Evolutionary conservation across 1,140 invertebrate species (phyloP).

Genomic region (Pteromalus puparum): DNA sequence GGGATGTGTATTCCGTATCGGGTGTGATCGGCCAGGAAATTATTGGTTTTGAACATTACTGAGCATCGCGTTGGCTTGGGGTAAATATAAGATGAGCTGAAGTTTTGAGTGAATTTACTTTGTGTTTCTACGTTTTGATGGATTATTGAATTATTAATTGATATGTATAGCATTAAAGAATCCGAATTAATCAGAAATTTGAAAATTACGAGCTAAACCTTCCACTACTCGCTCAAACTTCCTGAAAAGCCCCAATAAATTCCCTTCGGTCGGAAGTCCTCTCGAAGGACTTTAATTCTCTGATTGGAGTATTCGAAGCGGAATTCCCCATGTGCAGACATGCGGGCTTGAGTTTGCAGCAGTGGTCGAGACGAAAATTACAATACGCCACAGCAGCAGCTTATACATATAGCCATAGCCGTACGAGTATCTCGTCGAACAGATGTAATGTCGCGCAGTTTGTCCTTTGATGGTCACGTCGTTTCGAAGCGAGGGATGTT

Average conservation of each 20-base stretch:
- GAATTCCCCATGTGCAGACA: background rate
- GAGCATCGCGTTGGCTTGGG: too few species aligned
- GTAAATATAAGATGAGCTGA: too few species aligned
- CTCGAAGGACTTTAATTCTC: background rate
- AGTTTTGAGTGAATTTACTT: too few species aligned
- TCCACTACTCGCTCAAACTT: background rate
- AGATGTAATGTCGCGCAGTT: background rate
- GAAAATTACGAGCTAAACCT: too few species aligned
- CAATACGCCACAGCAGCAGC: background rate
- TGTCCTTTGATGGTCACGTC: background rate
- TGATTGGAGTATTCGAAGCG: background rate
- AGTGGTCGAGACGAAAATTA: background rate
- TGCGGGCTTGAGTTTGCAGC: background rate
- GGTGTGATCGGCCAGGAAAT: background rate
- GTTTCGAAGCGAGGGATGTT: background rate
- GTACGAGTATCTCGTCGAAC: background rate
- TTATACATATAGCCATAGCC: too few species aligned
- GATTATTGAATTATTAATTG: too few species aligned
- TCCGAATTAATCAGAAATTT: too few species aligned
- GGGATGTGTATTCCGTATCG: background rate
- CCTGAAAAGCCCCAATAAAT: background rate
- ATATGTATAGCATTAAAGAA: too few species aligned
- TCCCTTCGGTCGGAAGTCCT: background rate
- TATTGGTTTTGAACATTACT: background rate
- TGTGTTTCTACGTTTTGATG: too few species aligned